Evolutionary conservation across 2,797 vertebrate genomes (phyloP).

Genomic region (Sciurus carolinensis): DNA sequence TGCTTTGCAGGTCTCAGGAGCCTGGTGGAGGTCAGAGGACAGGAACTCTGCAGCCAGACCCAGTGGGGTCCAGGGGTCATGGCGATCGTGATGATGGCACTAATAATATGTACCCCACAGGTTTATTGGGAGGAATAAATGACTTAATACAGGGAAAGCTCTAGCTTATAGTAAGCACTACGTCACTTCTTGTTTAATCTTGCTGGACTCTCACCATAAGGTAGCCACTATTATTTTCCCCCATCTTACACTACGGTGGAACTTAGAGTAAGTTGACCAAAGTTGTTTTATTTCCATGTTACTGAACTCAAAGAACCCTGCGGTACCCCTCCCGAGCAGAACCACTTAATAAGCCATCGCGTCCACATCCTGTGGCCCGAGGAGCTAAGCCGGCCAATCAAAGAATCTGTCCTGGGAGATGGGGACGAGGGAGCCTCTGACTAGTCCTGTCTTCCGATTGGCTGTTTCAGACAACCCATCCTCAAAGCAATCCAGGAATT

Average conservation of each 20-base stretch:
- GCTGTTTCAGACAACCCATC: slow-evolving; percentile 89
- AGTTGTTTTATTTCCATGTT: not conserved
- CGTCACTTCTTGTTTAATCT: not conserved
- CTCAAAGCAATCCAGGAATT: slow-evolving; percentile 89
- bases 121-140: not conserved
- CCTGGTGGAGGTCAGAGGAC: not conserved
- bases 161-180: not conserved
- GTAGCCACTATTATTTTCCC: not conserved
- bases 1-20: not conserved
- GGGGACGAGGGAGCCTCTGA: rapidly evolving
- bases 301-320: not conserved
- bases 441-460: not conserved
- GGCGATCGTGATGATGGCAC: not conserved
- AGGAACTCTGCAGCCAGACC: not conserved
- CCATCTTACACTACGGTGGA: not conserved
- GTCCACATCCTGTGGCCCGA: rapidly evolving
- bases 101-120: not conserved
- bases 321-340: not conserved
- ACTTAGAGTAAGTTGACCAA: not conserved
- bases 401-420: not conserved
- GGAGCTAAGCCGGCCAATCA: not conserved
- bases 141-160: not conserved
- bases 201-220: not conserved
- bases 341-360: not conserved
- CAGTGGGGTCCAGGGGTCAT: not conserved